phyloP scores from a whole-genome alignment of 1,140 invertebrate genomes.

The Stenopsyche tienmushanensis region DNA sequence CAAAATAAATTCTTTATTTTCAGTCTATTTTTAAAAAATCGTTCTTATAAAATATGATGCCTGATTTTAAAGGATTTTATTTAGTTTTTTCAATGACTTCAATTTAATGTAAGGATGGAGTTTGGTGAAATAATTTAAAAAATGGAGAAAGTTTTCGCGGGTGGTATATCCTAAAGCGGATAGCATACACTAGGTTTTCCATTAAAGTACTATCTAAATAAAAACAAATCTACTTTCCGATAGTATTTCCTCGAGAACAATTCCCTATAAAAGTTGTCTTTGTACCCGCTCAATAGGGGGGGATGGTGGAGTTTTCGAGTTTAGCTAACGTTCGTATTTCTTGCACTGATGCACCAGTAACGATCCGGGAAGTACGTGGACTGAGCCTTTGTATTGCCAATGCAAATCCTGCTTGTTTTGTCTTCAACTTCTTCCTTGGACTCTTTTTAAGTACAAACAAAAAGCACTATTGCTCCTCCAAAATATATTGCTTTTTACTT shows the following conservation, averaged over 20 bases:
- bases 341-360: not conserved
- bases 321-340: not conserved
- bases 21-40: too few species aligned
- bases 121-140: too few species aligned
- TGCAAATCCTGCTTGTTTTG: not conserved
- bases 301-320: not conserved
- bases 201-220: not conserved
- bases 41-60: too few species aligned
- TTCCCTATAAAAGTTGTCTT: not conserved
- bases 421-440: too few species aligned
- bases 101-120: too few species aligned
- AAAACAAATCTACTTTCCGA: not conserved
- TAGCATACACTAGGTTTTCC: not conserved
- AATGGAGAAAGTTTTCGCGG: too few species aligned
- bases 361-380: not conserved
- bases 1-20: too few species aligned
- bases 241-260: not conserved
- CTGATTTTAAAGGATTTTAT: too few species aligned
- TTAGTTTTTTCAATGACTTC: too few species aligned
- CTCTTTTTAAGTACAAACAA: too few species aligned
- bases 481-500: too few species aligned
- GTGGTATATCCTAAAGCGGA: not conserved
- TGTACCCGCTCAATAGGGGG: not conserved
- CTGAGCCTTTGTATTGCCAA: not conserved
- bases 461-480: too few species aligned